phyloP scores from a whole-genome alignment of 2,113 vertebrate species.

The Tetraodon nigroviridis region DNA sequence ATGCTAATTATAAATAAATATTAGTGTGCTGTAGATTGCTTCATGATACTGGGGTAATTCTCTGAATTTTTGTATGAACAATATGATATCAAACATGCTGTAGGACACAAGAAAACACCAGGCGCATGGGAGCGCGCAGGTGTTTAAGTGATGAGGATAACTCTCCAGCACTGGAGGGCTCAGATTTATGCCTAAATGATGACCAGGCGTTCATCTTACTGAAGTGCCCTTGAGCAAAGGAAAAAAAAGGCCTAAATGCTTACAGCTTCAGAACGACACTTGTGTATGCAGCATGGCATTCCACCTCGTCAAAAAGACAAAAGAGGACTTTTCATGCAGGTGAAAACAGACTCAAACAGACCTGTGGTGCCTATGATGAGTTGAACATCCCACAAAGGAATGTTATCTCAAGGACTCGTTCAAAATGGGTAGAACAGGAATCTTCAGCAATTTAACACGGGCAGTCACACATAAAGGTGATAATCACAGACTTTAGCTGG shows the following conservation, averaged over 20 bases:
- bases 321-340: not conserved
- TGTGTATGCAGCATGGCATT: constrained; percentile 24
- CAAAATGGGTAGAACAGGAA: too few relatives aligned
- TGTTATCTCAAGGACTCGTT: too few relatives aligned
- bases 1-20: too few relatives aligned
- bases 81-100: not conserved
- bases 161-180: constrained; percentile 8
- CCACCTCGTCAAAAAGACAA: constrained; percentile 17
- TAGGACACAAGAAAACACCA: not conserved
- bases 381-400: too few relatives aligned
- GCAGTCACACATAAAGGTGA: too few relatives aligned
- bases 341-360: too few relatives aligned
- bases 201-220: constrained; percentile 13
- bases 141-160: not conserved
- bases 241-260: constrained; percentile 4
- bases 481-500: too few relatives aligned
- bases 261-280: constrained; percentile 15
- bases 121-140: constrained; percentile 1
- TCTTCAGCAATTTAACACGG: too few relatives aligned
- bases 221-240: constrained; percentile 46
- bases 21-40: constrained; percentile 7
- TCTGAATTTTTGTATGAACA: not conserved
- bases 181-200: constrained; percentile 12
- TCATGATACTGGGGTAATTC: not conserved
- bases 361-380: too few relatives aligned